A percentile compares a stretch with the other conserved stretches of the same genome.
These are phyloP conservation scores for Ranitomeya imitator DNA, from an alignment of 2,113 vertebrate genomes.

Conservation along the genomic window DNA sequence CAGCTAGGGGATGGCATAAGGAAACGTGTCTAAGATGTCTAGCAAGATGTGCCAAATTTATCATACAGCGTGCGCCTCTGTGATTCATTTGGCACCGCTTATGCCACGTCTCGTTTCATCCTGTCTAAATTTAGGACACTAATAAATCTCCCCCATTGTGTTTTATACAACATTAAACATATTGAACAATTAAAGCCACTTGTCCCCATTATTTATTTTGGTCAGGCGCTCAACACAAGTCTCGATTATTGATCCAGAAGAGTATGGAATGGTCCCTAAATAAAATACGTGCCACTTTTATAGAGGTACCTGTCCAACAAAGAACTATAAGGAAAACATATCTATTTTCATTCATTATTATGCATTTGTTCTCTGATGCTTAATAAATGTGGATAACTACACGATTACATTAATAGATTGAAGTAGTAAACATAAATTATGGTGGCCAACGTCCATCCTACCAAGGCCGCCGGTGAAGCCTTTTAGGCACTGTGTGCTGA, in stretches of 20 bases:
- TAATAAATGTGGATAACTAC: no score
- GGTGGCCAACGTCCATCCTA: no score
- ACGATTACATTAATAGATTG: no score
- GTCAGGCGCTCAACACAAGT: not conserved
- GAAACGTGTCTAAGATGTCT: no score
- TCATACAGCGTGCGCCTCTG: not conserved
- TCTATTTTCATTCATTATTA: no score
- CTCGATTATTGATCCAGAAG: not conserved
- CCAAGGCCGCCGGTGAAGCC: no score
- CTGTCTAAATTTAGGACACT: not conserved
- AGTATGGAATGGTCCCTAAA: not conserved
- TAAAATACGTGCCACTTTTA: not conserved
- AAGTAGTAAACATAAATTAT: no score
- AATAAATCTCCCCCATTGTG: not conserved
- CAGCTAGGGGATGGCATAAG: not conserved
- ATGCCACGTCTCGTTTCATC: not conserved
- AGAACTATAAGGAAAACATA: no score
- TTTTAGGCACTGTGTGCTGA: no score
- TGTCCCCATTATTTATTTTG: not conserved
- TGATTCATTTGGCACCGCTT: not conserved
- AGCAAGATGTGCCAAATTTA: not conserved
- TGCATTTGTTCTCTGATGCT: no score
- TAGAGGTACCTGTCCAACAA: no score
- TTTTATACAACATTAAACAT: conserved; percentile 38
- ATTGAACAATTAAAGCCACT: conserved; percentile 26